phyloP scores from a whole-genome alignment of 1,140 invertebrate genomes.

The Drosophila ercepeae region DNA sequence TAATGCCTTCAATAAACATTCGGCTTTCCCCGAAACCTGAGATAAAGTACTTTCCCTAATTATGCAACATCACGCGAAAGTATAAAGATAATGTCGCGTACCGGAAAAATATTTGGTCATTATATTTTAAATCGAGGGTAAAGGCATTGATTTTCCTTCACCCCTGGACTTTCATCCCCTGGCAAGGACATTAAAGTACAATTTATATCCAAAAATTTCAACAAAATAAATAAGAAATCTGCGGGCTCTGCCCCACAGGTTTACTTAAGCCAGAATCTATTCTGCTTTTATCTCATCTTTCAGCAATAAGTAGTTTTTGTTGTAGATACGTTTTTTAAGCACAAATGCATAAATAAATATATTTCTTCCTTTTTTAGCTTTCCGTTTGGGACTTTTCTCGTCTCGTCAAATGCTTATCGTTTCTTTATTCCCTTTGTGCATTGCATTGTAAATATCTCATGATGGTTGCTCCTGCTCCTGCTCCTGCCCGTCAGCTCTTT shows the following conservation, averaged over 20 bases:
- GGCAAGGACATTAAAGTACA: neutral
- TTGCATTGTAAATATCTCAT: neutral
- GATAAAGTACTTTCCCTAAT: conserved; percentile 1
- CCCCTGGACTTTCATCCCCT: neutral
- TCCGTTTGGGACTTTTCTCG: neutral
- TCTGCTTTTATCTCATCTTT: neutral
- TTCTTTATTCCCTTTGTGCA: conserved; percentile 4
- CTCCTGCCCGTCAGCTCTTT: neutral
- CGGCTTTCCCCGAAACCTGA: neutral
- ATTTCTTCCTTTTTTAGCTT: neutral
- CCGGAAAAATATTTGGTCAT: conserved; percentile 1
- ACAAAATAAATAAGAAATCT: no score
- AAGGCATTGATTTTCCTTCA: neutral
- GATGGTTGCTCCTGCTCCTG: no score
- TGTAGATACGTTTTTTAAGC: neutral
- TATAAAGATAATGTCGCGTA: neutral
- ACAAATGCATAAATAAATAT: conserved; percentile 3
- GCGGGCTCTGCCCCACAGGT: no score
- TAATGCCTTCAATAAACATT: neutral
- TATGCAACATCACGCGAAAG: neutral
- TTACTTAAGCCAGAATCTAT: neutral
- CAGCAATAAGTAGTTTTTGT: neutral
- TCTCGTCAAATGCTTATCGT: conserved; percentile 2
- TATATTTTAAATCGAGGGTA: neutral
- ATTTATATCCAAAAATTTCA: no score